phyloP scores from a whole-genome alignment of 2,113 vertebrate species.

The Pyrgilauda ruficollis region DNA sequence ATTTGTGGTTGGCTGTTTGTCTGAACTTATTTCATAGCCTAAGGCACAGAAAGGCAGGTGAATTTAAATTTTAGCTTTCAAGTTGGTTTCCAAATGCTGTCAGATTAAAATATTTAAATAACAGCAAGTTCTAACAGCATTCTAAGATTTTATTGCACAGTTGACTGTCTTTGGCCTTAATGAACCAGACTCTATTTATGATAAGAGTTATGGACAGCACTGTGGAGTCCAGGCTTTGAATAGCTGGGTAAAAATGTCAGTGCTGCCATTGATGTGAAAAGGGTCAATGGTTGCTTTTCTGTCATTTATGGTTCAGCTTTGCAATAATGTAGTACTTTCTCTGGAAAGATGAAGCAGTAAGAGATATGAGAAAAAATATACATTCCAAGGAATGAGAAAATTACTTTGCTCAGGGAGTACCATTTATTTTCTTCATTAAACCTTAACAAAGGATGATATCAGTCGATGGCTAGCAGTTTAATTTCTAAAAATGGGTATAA shows the following conservation, averaged over 20 bases:
- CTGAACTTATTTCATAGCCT: conserved; percentile 10
- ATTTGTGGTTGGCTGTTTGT: conserved; percentile 34
- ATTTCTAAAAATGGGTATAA: not conserved
- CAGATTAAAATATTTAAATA: conserved; percentile 41
- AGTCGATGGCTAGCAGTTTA: not conserved
- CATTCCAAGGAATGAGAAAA: not conserved
- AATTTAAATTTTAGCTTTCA: conserved; percentile 47
- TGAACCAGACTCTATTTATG: not conserved
- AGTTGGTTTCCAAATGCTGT: conserved; percentile 6
- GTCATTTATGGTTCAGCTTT: not conserved
- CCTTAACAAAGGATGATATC: not conserved
- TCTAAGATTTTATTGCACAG: not conserved
- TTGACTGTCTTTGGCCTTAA: not conserved
- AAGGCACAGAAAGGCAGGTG: conserved; percentile 29
- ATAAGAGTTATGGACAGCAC: not conserved
- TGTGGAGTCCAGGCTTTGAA: not conserved
- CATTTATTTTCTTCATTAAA: conserved; percentile 4
- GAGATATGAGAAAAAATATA: not conserved
- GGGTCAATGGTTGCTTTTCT: not conserved
- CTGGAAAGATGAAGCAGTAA: not conserved
- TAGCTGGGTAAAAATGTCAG: conserved; percentile 4
- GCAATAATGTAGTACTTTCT: not conserved
- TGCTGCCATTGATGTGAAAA: not conserved
- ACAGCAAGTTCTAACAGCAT: not conserved
- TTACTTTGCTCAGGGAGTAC: not conserved